Evolutionary conservation across 1,140 invertebrate genomes (phyloP).

Genomic region (Panagrolaimus sp.): DNA sequence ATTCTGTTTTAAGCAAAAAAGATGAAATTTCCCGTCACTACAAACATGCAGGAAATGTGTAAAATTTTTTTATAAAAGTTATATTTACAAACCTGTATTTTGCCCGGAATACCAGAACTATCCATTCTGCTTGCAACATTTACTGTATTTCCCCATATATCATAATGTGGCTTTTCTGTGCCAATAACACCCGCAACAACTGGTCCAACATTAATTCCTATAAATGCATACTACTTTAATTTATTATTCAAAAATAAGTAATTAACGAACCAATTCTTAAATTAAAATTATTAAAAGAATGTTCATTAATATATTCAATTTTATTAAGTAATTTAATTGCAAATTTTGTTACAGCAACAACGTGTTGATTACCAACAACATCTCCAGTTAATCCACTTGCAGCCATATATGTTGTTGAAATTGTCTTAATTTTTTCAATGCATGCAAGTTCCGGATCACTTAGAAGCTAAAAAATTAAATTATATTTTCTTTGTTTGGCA

Average conservation of each 20-base stretch:
- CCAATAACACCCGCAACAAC: too few relatives aligned
- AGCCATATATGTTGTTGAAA: constrained; percentile 91
- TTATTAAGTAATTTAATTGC: constrained; percentile 65
- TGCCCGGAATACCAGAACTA: constrained; percentile 21
- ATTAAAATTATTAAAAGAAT: constrained; percentile 50
- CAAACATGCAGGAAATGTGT: too few relatives aligned
- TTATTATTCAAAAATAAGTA: too few relatives aligned
- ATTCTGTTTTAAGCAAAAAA: too few relatives aligned
- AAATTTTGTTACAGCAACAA: constrained; percentile 80
- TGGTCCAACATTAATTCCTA: neutral
- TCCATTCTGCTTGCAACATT: too few relatives aligned
- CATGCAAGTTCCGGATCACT: constrained; percentile 76
- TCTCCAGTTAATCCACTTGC: constrained; percentile 70
- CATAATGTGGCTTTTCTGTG: too few relatives aligned
- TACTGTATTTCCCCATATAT: too few relatives aligned
- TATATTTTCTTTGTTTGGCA: too few relatives aligned
- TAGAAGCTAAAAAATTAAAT: constrained; percentile 66
- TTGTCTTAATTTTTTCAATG: constrained; percentile 93
- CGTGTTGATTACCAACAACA: constrained; percentile 38
- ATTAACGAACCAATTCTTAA: constrained; percentile 47
- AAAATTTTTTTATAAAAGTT: too few relatives aligned
- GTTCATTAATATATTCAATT: constrained; percentile 51
- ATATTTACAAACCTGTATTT: constrained; percentile 38
- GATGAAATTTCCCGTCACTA: too few relatives aligned
- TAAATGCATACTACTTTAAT: too few relatives aligned